Evolutionary conservation across 2,113 vertebrate genomes (phyloP), one percentile per base, ranked within the genome.

Genomic region (Seriola aureovittata): DNA sequence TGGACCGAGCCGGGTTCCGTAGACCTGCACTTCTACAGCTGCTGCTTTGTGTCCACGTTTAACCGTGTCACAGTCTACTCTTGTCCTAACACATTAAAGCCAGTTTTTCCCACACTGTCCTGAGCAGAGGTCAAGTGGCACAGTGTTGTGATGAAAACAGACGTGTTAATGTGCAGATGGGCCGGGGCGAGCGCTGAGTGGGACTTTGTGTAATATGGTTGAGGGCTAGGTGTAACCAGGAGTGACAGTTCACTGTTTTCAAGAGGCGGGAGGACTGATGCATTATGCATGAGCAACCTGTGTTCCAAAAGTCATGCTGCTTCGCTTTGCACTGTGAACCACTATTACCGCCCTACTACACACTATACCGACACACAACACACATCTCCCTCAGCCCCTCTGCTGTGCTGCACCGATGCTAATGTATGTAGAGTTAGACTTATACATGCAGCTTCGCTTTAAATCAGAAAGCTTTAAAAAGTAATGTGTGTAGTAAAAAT

Each of bases 281-380:
- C 84, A 89, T 93, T 92, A 94, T 92, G 87, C 85, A 95, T 92
- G 86, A 91, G 82, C 7, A 78, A 88, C 78, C 81, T 73, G 82
- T 88, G 87, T 72, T 86, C 54, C 71, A 57, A 76, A 8, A 85
- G 86, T 67, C 78, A 69, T 46, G 42, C 83, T 80, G 76, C 77
- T 82, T 83, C 75, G 71, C 74, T 81, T 62, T 89, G 79, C 29
- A 52, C 64, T 58, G 59, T 63, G 67, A 58, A 57, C 62, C 21
- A 32, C 69, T 59, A 14, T 80, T 69, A 42, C 58, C 48, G 70
- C 71, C 66, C 58, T 48, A 32, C 42, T 75, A 57, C 64, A 66
- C 71, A 59, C 68, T 29, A 25, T 29, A n/a, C 42, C 63, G 68
- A 80, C 81, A 83, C 46, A 63, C 44, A 70, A 29, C 42, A 85